Evolutionary conservation across 2,113 vertebrate species (phyloP).

Genomic region (Tursiops truncatus): DNA sequence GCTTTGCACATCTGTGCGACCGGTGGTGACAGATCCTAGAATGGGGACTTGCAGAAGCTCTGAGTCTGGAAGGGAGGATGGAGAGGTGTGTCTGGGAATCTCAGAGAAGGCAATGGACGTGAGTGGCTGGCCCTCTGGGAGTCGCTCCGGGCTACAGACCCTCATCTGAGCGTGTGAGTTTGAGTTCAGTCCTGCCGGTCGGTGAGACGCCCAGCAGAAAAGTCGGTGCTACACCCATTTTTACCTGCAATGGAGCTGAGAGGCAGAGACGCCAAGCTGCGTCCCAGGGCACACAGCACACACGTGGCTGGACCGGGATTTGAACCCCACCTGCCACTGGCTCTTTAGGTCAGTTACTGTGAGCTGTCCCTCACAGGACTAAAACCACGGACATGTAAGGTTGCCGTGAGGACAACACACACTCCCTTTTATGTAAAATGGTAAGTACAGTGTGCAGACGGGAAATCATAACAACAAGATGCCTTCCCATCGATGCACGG

Average conservation of each 20-base stretch:
- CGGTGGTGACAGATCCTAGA: accelerated
- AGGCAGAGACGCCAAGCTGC: accelerated
- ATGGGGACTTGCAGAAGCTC: neutral
- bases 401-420: accelerated
- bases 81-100: neutral
- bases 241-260: accelerated
- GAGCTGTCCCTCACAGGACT: accelerated
- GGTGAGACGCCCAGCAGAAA: accelerated
- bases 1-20: accelerated
- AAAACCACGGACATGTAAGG: accelerated
- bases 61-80: accelerated
- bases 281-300: neutral
- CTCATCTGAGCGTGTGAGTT: accelerated
- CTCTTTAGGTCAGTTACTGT: accelerated
- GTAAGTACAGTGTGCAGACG: accelerated
- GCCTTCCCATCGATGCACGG: accelerated
- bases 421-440: accelerated
- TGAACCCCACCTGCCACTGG: accelerated
- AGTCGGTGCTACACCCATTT: accelerated
- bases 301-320: accelerated
- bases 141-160: neutral
- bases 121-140: accelerated
- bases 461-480: accelerated
- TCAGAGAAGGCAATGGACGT: neutral
- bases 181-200: accelerated